Conservation (phyloP, 2,888 invertebrate genomes). For the Omphaloscelis lunosa region DNA sequence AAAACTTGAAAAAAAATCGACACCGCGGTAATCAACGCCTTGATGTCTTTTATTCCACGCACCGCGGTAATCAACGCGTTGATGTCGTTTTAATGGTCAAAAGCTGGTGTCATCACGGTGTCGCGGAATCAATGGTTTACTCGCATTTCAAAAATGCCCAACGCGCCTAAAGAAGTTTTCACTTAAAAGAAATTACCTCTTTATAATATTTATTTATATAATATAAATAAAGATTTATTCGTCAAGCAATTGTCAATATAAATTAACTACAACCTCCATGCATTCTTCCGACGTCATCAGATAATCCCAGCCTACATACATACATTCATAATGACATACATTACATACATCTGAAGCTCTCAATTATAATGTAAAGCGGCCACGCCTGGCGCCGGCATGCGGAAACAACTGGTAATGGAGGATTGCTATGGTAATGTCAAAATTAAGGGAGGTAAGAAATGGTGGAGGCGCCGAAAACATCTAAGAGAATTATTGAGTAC, state of each 20-base stretch:
- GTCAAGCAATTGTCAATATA: neutral
- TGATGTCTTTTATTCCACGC: too few relatives aligned
- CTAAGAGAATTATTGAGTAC: neutral
- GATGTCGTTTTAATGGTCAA: too few relatives aligned
- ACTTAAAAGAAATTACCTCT: too few relatives aligned
- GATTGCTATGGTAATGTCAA: slow-evolving; percentile 39
- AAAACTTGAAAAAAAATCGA: too few relatives aligned
- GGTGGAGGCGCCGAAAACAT: slow-evolving; percentile 13
- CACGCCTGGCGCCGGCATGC: slow-evolving; percentile 51
- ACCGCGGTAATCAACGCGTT: too few relatives aligned
- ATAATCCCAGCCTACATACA: slow-evolving; percentile 45
- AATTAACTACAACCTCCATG: slow-evolving; percentile 12
- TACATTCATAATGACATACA: slow-evolving; percentile 9
- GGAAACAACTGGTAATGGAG: slow-evolving; percentile 34
- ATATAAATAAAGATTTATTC: too few relatives aligned
- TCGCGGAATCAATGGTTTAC: too few relatives aligned
- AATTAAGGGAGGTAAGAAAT: neutral
- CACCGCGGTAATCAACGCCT: too few relatives aligned
- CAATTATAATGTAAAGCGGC: slow-evolving; percentile 56
- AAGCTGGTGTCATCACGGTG: too few relatives aligned
- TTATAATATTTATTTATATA: too few relatives aligned
- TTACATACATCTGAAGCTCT: slow-evolving; percentile 21
- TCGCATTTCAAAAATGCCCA: too few relatives aligned
- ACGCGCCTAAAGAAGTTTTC: too few relatives aligned
- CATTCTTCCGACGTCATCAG: slow-evolving; percentile 20